These are phyloP conservation scores for Enteromius fasciolatus DNA, from an alignment of 2,797 vertebrate species.

Conservation along the genomic window DNA sequence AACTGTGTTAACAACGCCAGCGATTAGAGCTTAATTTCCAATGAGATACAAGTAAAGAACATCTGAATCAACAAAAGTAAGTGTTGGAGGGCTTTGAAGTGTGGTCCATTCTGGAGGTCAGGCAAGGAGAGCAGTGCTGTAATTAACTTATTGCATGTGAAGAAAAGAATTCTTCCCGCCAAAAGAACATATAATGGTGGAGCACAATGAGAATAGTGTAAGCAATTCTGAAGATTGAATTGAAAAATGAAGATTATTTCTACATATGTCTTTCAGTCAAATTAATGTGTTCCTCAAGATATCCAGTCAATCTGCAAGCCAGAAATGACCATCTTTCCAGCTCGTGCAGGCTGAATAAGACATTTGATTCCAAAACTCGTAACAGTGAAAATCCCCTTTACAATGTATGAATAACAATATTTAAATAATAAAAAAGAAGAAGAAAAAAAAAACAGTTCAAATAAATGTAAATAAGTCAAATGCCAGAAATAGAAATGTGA, in stretches of 20 bases:
- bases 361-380: conserved; percentile 63
- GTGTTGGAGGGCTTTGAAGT: conserved; percentile 33
- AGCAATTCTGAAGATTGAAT: neutral
- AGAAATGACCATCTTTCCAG: conserved; percentile 53
- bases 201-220: conserved; percentile 14
- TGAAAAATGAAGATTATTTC: conserved; percentile 41
- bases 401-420: conserved; percentile 44
- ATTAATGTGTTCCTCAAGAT: conserved; percentile 59
- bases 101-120: neutral
- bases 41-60: conserved; percentile 24
- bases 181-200: conserved; percentile 21
- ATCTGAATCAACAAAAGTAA: conserved; percentile 47
- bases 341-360: conserved; percentile 56
- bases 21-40: conserved; percentile 29
- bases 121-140: conserved; percentile 8
- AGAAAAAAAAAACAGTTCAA: neutral
- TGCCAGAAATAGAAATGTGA: neutral
- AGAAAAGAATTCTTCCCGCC: conserved; percentile 18
- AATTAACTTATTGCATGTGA: neutral
- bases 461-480: neutral
- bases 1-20: conserved; percentile 15
- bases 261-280: conserved; percentile 62
- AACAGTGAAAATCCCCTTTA: conserved; percentile 70
- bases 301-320: conserved; percentile 67
- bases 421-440: neutral